Evolutionary conservation across 1,140 invertebrate species (phyloP).

Genomic region (Halotydeus destructor): DNA sequence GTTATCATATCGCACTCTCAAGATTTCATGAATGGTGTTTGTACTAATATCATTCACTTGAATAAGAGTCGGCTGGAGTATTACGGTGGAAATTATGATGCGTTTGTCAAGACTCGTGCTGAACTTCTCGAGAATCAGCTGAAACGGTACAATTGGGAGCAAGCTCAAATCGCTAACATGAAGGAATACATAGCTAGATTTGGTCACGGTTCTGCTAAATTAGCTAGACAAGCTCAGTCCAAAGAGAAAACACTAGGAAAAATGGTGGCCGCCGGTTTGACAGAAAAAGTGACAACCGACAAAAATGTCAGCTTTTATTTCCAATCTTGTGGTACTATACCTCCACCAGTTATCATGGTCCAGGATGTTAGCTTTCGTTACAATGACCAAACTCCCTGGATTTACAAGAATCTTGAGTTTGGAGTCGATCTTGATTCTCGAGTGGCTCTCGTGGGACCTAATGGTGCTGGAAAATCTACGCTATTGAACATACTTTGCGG

Average conservation of each 20-base stretch:
- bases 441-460: constrained; percentile 91
- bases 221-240: constrained; percentile 92
- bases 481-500: constrained; percentile 84
- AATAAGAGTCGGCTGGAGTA: constrained; percentile 80
- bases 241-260: constrained; percentile 98
- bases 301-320: constrained; percentile 87
- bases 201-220: constrained; percentile 94
- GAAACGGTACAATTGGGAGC: constrained; percentile 99
- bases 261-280: constrained; percentile 93
- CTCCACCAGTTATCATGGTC: constrained; percentile 97
- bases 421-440: constrained; percentile 96
- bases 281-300: constrained; percentile 74
- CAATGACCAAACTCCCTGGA: constrained; percentile 58
- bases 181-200: constrained; percentile 99
- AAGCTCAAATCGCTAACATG: constrained; percentile 98
- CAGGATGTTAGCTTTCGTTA: constrained; percentile 93
- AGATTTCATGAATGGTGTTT: constrained; percentile 98
- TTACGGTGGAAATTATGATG: constrained; percentile 86
- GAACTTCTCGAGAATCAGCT: constrained; percentile 95
- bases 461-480: constrained; percentile 96
- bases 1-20: constrained; percentile 99
- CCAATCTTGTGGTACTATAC: constrained; percentile 83
- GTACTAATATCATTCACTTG: constrained; percentile 94
- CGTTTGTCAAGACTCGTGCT: constrained; percentile 71
- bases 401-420: constrained; percentile 95